These are phyloP conservation scores for Yasuhikotakia modesta DNA, from an alignment of 2,797 vertebrate genomes.

Conservation along the genomic window DNA sequence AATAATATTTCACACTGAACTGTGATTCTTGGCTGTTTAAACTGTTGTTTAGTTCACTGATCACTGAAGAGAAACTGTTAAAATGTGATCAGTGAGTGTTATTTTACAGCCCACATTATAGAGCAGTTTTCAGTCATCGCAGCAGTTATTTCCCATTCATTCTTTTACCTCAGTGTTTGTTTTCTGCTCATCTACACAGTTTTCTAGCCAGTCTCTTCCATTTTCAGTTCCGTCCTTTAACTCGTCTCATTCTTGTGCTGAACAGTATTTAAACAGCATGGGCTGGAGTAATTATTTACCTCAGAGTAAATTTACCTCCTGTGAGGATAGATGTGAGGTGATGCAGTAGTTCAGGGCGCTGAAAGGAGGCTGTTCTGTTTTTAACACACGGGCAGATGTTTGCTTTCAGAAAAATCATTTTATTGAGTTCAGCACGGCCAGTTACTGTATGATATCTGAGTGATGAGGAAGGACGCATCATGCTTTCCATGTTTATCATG, in stretches of 20 bases:
- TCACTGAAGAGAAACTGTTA: not conserved
- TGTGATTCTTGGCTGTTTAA: conserved; percentile 29
- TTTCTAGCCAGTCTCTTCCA: no score
- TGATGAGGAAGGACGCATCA: conserved; percentile 11
- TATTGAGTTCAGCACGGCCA: conserved; percentile 35
- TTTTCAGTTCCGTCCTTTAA: no score
- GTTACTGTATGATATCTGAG: conserved; percentile 37
- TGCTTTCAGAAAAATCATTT: conserved; percentile 37
- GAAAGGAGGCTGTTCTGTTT: conserved; percentile 54
- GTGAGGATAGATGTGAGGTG: conserved; percentile 51
- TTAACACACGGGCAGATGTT: conserved; percentile 39
- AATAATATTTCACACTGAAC: not conserved
- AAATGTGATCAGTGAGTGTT: not conserved
- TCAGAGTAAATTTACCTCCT: conserved; percentile 41
- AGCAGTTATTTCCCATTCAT: not conserved
- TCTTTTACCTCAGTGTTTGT: not conserved
- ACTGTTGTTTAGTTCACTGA: not conserved
- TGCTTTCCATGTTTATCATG: conserved; percentile 6
- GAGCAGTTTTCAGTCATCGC: conserved; percentile 3
- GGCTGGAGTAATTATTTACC: conserved; percentile 55
- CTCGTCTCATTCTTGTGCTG: conserved; percentile 35
- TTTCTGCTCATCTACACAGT: conserved; percentile 9
- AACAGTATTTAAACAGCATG: conserved; percentile 51
- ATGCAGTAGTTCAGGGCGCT: conserved; percentile 49
- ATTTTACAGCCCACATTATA: not conserved